Conservation (phyloP, 2,113 vertebrate genomes). For the Vicugna pacos region DNA sequence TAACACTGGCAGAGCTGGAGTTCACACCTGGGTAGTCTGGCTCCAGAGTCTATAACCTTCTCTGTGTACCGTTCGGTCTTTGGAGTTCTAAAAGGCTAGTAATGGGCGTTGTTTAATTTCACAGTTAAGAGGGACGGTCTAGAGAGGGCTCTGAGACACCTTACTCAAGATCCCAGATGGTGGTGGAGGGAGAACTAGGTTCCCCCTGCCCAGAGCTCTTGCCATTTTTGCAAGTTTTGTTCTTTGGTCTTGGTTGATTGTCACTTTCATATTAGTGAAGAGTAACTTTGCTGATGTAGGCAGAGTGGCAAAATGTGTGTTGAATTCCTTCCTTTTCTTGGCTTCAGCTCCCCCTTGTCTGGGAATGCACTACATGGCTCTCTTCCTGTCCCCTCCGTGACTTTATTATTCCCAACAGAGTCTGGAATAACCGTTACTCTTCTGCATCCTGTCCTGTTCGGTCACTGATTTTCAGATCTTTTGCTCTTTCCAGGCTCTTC, state of each 20-base stretch:
- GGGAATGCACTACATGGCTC: constrained; percentile 27
- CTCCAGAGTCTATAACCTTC: not conserved
- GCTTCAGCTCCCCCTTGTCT: not conserved
- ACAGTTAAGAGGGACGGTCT: not conserved
- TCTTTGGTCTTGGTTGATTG: not conserved
- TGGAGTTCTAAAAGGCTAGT: not conserved
- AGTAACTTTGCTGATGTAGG: not conserved
- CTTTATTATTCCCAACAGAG: constrained; percentile 17
- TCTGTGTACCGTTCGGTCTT: not conserved
- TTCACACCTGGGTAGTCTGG: not conserved
- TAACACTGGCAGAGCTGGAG: not conserved
- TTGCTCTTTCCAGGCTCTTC: not conserved
- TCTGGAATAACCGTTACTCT: constrained; percentile 4
- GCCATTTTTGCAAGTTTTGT: not conserved
- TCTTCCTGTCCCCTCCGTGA: constrained; percentile 32
- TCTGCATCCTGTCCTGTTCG: constrained; percentile 18
- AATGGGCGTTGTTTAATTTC: not conserved
- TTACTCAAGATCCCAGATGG: not conserved
- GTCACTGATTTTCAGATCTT: not conserved
- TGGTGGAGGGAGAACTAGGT: not conserved
- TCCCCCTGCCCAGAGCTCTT: not conserved
- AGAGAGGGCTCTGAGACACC: not conserved
- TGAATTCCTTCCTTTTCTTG: constrained; percentile 25
- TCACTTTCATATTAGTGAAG: constrained; percentile 10
- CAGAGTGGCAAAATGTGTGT: constrained; percentile 19